A percentile compares a stretch with the other conserved stretches of the same genome.
phyloP scores from a whole-genome alignment of 1,140 invertebrate species.

The Pygmarrhopalites habei region DNA sequence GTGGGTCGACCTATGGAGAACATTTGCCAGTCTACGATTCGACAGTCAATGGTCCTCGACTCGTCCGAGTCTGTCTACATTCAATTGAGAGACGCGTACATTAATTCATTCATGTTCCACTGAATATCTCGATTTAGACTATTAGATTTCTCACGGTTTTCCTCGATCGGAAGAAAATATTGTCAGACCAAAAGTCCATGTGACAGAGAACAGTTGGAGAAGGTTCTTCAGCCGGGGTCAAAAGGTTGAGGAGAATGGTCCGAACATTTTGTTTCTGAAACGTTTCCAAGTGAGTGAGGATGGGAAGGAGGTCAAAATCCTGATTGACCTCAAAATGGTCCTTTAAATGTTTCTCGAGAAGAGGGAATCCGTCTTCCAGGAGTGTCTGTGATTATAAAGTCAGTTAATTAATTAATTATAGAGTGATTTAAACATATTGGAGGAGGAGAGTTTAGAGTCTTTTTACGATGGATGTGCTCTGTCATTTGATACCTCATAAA shows the following conservation, averaged over 20 bases:
- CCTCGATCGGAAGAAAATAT: conserved; percentile 57
- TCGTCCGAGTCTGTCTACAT: too few species aligned
- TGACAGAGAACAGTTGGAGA: conserved; percentile 56
- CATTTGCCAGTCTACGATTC: conserved; percentile 77
- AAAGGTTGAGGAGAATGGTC: conserved; percentile 53
- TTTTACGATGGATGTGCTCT: too few species aligned
- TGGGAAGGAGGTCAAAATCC: neutral
- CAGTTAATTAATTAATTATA: too few species aligned
- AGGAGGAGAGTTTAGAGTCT: too few species aligned
- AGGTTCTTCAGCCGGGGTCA: conserved; percentile 51
- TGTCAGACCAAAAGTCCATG: conserved; percentile 75
- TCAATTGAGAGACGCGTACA: too few species aligned
- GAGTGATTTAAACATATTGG: too few species aligned
- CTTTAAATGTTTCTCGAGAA: neutral
- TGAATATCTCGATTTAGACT: too few species aligned
- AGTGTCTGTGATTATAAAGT: neutral
- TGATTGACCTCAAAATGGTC: neutral
- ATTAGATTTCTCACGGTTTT: too few species aligned
- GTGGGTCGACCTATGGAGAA: conserved; percentile 64
- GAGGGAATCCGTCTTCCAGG: neutral
- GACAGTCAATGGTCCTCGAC: too few species aligned
- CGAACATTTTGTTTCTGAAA: neutral
- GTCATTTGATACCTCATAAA: conserved; percentile 3
- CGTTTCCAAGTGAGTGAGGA: neutral
- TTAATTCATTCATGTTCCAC: too few species aligned